A percentile compares a stretch with the other conserved stretches of the same genome.
These are phyloP conservation scores for Trichogramma evanescens DNA, from an alignment of 2,888 invertebrate genomes.

Conservation along the genomic window DNA sequence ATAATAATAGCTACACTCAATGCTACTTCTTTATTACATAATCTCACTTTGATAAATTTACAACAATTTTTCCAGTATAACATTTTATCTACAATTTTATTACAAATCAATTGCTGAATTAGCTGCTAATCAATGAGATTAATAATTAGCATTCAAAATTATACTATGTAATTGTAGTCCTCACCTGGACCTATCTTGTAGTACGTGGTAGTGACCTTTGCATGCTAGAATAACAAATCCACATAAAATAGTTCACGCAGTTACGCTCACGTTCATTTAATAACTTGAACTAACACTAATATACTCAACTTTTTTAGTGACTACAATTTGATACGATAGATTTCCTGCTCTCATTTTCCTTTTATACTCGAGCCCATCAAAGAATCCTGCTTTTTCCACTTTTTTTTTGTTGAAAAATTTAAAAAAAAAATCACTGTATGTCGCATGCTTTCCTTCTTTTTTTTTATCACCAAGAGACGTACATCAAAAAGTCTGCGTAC, in stretches of 20 bases:
- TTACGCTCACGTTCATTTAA: background rate
- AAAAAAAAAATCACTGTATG: conserved; percentile 30
- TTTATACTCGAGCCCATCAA: background rate
- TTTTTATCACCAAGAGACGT: conserved; percentile 20
- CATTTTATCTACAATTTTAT: conserved; percentile 7
- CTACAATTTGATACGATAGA: conserved; percentile 4
- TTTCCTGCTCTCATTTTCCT: conserved; percentile 13
- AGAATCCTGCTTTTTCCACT: conserved; percentile 18
- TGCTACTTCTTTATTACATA: conserved; percentile 6
- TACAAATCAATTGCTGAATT: conserved; percentile 21
- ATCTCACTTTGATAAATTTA: conserved; percentile 12
- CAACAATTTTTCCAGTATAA: conserved; percentile 14
- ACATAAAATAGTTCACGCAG: conserved; percentile 13
- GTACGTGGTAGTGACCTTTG: conserved; percentile 41
- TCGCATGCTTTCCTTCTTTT: conserved; percentile 36
- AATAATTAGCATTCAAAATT: conserved; percentile 26
- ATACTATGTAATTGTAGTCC: conserved; percentile 25
- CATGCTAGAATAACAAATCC: conserved; percentile 33
- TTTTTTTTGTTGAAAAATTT: conserved; percentile 3
- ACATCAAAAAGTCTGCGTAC: conserved; percentile 36
- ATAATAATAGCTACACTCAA: conserved; percentile 5
- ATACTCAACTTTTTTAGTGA: conserved; percentile 7
- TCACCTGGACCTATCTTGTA: conserved; percentile 28
- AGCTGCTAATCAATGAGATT: conserved; percentile 29
- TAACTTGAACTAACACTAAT: conserved; percentile 15